Percentiles rank a stretch among this genome's conserved stretches.
These are phyloP conservation scores for Gymnocypris eckloni DNA, from an alignment of 2,797 vertebrate species.

Conservation along the genomic window DNA sequence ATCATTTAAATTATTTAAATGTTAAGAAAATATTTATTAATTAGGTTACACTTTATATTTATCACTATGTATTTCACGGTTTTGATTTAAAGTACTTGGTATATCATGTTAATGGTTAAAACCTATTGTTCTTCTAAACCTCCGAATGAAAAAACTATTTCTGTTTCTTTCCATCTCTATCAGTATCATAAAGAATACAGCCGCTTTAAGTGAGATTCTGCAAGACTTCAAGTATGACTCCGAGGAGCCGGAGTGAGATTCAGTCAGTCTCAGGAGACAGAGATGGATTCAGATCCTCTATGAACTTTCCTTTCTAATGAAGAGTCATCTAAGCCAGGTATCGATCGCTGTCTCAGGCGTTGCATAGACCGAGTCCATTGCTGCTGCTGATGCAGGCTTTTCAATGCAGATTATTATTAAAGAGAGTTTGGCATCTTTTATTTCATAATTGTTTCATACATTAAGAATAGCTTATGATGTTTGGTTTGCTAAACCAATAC, in stretches of 20 bases:
- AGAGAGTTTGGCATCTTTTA: background rate
- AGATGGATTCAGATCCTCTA: constrained; percentile 56
- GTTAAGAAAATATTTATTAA: background rate
- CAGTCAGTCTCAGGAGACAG: constrained; percentile 49
- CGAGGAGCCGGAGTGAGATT: constrained; percentile 85
- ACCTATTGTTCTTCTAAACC: background rate
- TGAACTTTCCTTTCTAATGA: constrained; percentile 31
- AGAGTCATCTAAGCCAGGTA: constrained; percentile 60
- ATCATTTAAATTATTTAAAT: background rate
- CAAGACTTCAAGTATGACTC: constrained; percentile 97
- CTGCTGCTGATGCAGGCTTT: constrained; percentile 8
- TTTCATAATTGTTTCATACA: background rate
- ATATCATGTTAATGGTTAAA: constrained; percentile 5
- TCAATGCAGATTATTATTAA: background rate
- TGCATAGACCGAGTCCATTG: background rate
- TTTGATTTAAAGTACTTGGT: background rate
- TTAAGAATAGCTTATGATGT: background rate
- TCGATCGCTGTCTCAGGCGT: constrained; percentile 53
- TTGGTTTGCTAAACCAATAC: background rate
- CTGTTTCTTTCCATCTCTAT: background rate
- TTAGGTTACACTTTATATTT: background rate
- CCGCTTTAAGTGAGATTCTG: constrained; percentile 93
- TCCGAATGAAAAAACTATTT: constrained; percentile 3
- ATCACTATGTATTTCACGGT: background rate
- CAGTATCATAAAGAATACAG: constrained; percentile 96